A percentile compares a stretch with the other conserved stretches of the same genome.
Conservation (phyloP, 2,888 invertebrate species). For the Torymus texanus region DNA sequence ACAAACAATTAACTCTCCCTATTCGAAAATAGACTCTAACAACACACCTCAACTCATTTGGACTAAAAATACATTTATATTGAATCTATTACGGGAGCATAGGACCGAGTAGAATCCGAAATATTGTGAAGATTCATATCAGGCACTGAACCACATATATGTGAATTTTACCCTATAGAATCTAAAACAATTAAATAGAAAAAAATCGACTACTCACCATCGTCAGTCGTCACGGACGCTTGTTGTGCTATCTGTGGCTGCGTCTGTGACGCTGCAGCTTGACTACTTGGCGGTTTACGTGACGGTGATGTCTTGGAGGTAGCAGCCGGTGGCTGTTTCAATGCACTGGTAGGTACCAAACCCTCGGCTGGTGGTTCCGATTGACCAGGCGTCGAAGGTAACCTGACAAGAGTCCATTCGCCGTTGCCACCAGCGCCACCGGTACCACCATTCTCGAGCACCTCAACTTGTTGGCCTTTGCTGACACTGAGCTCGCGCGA, state of each 20-base stretch:
- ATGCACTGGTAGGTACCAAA: conserved; percentile 86
- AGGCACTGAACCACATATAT: no score
- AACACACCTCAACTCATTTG: no score
- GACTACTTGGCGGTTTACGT: conserved; percentile 70
- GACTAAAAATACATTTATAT: no score
- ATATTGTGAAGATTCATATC: no score
- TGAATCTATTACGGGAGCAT: no score
- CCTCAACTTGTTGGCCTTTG: conserved; percentile 96
- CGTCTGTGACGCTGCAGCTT: conserved; percentile 60
- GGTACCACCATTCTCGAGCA: conserved; percentile 85
- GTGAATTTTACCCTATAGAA: not conserved
- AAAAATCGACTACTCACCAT: conserved; percentile 70
- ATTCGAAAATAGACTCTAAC: no score
- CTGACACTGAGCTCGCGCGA: conserved; percentile 88
- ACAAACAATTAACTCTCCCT: no score
- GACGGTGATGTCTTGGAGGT: conserved; percentile 77
- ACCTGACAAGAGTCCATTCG: conserved; percentile 77
- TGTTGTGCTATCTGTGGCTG: conserved; percentile 64
- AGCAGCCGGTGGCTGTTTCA: conserved; percentile 84
- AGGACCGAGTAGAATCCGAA: no score
- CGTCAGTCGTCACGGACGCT: conserved; percentile 68
- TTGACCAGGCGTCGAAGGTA: conserved; percentile 76
- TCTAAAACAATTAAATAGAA: not conserved
- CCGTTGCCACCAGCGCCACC: conserved; percentile 57
- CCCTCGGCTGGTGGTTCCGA: conserved; percentile 83